Evolutionary conservation across 2,113 vertebrate species (phyloP).

Genomic region (Todiramphus chloris): DNA sequence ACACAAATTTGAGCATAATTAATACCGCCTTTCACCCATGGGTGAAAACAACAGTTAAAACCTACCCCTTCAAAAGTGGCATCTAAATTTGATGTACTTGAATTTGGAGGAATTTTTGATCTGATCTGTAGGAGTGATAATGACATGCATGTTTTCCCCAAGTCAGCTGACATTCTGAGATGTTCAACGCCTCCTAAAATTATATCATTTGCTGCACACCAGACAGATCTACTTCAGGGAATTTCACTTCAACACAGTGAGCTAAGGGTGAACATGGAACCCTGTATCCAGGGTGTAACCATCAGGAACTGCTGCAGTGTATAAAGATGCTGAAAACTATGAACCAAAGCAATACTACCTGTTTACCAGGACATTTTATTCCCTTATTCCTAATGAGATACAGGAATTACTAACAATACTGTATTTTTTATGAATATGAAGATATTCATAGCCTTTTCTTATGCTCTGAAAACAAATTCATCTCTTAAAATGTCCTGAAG

Average conservation of each 20-base stretch:
- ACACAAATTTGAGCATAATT: background rate
- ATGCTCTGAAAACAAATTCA: background rate
- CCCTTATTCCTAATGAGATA: background rate
- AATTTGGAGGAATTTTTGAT: background rate
- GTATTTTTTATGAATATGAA: background rate
- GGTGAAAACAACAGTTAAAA: background rate
- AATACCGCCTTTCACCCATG: background rate
- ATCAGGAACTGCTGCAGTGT: background rate
- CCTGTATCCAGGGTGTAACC: background rate
- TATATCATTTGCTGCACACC: slow-evolving; percentile 2
- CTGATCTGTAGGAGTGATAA: background rate
- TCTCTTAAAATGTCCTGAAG: background rate
- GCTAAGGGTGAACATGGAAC: background rate
- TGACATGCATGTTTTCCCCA: background rate
- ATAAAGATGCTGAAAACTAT: background rate
- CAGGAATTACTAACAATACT: background rate
- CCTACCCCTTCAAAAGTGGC: background rate
- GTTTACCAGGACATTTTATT: background rate
- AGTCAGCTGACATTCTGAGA: background rate
- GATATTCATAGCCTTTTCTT: background rate
- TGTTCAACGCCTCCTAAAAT: background rate
- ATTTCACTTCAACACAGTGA: background rate
- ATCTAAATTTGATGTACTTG: background rate
- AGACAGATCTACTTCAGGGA: background rate
- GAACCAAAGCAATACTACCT: background rate